Percentiles rank a stretch among this genome's conserved stretches.
Conservation (phyloP, 2,113 vertebrate species). For the Proterorhinus semilunaris region DNA sequence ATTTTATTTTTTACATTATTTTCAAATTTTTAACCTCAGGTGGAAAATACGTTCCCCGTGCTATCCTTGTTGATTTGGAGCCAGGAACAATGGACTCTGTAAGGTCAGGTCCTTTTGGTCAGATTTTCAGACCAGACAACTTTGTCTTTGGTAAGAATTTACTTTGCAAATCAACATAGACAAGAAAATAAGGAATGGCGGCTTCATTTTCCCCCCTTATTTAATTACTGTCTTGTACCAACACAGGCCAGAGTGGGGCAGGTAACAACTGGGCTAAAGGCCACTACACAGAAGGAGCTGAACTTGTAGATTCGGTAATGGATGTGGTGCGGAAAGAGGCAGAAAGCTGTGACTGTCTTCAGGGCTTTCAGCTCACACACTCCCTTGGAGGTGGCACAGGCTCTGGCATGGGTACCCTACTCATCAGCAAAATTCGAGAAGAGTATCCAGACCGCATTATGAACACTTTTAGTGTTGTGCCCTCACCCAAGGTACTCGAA, state of each 20-base stretch:
- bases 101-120: slow-evolving; percentile 62
- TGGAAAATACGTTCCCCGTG: slow-evolving; percentile 65
- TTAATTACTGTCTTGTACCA: slow-evolving; percentile 10
- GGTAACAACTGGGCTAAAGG: slow-evolving; percentile 68
- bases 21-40: slow-evolving; percentile 23
- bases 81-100: slow-evolving; percentile 67
- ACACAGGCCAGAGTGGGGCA: slow-evolving; percentile 61
- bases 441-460: slow-evolving; percentile 66
- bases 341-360: slow-evolving; percentile 63
- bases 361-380: slow-evolving; percentile 67
- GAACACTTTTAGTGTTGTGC: slow-evolving; percentile 65
- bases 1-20: neutral
- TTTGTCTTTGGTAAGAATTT: slow-evolving; percentile 62
- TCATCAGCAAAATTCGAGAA: slow-evolving; percentile 64
- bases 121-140: slow-evolving; percentile 64
- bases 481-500: slow-evolving; percentile 57
- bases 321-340: slow-evolving; percentile 67
- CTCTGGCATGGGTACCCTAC: slow-evolving; percentile 62
- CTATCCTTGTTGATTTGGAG: slow-evolving; percentile 64
- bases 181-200: neutral
- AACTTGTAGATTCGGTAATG: slow-evolving; percentile 59
- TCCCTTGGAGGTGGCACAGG: slow-evolving; percentile 62
- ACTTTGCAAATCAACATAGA: no score
- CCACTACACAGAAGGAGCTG: slow-evolving; percentile 65
- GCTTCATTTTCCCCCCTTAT: neutral